phyloP scores from a whole-genome alignment of 2,113 vertebrate species.

The Turnix velox region DNA sequence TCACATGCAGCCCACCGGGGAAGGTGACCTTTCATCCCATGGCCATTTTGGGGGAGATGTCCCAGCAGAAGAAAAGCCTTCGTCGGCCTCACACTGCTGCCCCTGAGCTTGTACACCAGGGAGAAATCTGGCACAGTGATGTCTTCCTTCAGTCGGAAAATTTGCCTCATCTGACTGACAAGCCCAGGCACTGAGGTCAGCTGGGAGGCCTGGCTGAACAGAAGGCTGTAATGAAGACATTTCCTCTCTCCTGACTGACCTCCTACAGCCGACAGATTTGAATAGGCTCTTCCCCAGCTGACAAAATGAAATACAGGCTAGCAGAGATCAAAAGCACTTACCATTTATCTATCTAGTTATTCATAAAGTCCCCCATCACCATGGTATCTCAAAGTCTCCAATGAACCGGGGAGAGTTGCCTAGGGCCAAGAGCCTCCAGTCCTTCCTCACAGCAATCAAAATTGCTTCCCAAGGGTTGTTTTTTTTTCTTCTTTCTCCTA shows the following conservation, averaged over 20 bases:
- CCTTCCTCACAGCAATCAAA: slow-evolving; percentile 46
- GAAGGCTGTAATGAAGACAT: slow-evolving; percentile 61
- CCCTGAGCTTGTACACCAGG: background rate
- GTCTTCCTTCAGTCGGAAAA: slow-evolving; percentile 16
- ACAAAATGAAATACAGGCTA: slow-evolving; percentile 48
- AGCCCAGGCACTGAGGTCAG: background rate
- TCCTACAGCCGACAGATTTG: slow-evolving; percentile 51
- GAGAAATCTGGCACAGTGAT: background rate
- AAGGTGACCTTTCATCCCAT: background rate
- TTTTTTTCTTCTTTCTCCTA: background rate
- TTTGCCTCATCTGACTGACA: slow-evolving; percentile 24
- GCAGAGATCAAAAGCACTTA: slow-evolving; percentile 60
- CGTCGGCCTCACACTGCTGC: background rate
- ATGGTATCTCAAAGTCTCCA: slow-evolving; percentile 40
- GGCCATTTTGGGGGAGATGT: background rate
- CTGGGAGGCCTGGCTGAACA: slow-evolving; percentile 49
- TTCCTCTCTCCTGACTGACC: slow-evolving; percentile 56
- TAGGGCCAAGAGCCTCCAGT: slow-evolving; percentile 2
- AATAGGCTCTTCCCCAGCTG: slow-evolving; percentile 53
- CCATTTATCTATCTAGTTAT: slow-evolving; percentile 54
- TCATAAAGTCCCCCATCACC: slow-evolving; percentile 29
- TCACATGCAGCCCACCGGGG: fast-evolving
- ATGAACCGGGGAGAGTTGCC: slow-evolving; percentile 17
- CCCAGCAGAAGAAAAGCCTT: background rate
- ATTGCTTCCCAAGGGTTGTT: slow-evolving; percentile 20